Conservation (phyloP, 2,113 vertebrate species). For the Bambusicola thoracicus region DNA sequence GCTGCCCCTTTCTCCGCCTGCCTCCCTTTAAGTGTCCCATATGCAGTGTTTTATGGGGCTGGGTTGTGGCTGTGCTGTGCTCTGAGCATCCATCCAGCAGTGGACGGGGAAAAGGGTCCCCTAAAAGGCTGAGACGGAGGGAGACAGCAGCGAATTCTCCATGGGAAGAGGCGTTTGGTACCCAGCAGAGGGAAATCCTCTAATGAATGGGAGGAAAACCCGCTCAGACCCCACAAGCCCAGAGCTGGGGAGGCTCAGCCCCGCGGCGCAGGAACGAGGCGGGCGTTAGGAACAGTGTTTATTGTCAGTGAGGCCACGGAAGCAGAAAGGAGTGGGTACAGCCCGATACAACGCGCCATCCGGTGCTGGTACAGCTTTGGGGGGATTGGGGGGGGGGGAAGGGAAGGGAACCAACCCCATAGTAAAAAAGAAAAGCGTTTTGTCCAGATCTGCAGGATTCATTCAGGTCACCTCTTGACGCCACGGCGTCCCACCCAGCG, state of each 20-base stretch:
- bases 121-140: too few species aligned
- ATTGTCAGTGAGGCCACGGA: conserved; percentile 34
- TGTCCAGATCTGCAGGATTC: neutral
- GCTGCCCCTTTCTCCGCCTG: too few species aligned
- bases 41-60: too few species aligned
- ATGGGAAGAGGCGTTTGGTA: neutral
- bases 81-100: too few species aligned
- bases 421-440: too few species aligned
- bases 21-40: too few species aligned
- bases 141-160: too few species aligned
- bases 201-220: too few species aligned
- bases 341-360: neutral
- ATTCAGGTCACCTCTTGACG: neutral
- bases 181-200: neutral
- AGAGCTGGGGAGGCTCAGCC: neutral
- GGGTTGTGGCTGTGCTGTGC: too few species aligned
- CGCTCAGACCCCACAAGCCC: too few species aligned
- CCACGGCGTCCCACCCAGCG: neutral
- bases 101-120: neutral
- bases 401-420: neutral
- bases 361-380: neutral
- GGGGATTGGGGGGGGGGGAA: neutral
- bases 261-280: neutral
- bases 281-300: neutral
- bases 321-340: neutral